Percentiles rank a stretch among this genome's conserved stretches.
These are phyloP conservation scores for Naja naja DNA, from an alignment of 2,113 vertebrate genomes.

Conservation along the genomic window DNA sequence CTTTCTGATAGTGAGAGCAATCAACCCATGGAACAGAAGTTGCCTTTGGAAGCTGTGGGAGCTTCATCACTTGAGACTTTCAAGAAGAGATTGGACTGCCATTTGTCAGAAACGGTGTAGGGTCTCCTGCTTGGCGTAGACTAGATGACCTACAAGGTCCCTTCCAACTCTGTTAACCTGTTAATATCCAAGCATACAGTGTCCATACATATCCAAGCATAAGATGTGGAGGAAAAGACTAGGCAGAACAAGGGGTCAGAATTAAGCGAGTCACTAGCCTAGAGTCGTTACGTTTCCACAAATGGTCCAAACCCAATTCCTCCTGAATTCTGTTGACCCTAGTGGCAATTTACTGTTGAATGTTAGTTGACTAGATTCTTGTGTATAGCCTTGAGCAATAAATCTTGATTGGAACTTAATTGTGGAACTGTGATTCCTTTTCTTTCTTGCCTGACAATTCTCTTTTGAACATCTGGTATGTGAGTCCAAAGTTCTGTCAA, in stretches of 20 bases:
- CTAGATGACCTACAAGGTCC: no score
- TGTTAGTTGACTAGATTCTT: not conserved
- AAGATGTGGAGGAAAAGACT: not conserved
- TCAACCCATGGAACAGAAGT: no score
- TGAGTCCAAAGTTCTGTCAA: not conserved
- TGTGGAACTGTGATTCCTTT: not conserved
- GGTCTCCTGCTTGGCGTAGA: no score
- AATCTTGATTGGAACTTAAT: not conserved
- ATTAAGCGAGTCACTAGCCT: not conserved
- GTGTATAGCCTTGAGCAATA: not conserved
- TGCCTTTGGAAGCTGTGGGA: no score
- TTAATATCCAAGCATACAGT: no score
- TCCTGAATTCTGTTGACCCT: not conserved
- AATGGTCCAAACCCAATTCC: not conserved
- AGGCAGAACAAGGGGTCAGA: not conserved
- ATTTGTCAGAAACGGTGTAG: no score
- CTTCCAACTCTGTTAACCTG: no score
- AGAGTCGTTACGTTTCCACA: not conserved
- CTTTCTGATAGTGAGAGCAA: no score
- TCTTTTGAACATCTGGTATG: not conserved
- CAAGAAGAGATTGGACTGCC: no score
- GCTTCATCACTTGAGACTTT: no score
- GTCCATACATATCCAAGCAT: not conserved
- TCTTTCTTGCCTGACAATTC: not conserved
- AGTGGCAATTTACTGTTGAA: not conserved